phyloP scores from a whole-genome alignment of 2,113 vertebrate species.

The Saccopteryx bilineata region DNA sequence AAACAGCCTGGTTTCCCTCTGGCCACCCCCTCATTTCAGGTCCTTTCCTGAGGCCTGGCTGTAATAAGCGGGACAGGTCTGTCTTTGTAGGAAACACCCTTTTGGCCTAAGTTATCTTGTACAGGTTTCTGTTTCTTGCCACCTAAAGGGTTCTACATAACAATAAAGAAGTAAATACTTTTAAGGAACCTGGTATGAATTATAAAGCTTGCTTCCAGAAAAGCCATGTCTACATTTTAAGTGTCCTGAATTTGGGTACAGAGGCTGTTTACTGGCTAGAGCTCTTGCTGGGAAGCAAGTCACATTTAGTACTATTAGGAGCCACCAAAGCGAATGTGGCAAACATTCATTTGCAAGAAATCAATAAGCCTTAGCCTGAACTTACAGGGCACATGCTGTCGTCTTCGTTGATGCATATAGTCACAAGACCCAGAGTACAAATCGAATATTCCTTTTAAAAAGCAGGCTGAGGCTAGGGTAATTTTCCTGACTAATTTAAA shows the following conservation, averaged over 20 bases:
- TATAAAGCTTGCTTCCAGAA: not conserved
- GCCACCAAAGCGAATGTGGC: not conserved
- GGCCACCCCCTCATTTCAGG: not conserved
- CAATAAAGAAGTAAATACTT: not conserved
- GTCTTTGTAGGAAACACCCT: not conserved
- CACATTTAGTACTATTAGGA: not conserved
- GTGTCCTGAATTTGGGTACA: not conserved
- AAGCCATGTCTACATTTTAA: not conserved
- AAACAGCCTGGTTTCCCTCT: not conserved
- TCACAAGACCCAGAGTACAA: not conserved
- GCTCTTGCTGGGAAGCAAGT: not conserved
- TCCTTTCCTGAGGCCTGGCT: not conserved
- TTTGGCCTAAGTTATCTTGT: not conserved
- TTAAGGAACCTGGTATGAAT: not conserved
- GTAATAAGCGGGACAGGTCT: too few species aligned
- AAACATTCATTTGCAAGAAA: not conserved
- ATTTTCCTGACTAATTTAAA: slow-evolving; percentile 55
- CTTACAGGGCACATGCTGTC: not conserved
- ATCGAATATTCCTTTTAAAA: slow-evolving; percentile 40
- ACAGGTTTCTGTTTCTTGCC: not conserved
- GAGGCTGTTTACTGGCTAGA: not conserved
- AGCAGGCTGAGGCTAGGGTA: slow-evolving; percentile 2
- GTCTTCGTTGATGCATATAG: not conserved
- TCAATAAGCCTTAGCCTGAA: not conserved
- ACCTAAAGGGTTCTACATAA: not conserved